phyloP scores from a whole-genome alignment of 2,797 vertebrate genomes.

The Cyprinodon diabolis region DNA sequence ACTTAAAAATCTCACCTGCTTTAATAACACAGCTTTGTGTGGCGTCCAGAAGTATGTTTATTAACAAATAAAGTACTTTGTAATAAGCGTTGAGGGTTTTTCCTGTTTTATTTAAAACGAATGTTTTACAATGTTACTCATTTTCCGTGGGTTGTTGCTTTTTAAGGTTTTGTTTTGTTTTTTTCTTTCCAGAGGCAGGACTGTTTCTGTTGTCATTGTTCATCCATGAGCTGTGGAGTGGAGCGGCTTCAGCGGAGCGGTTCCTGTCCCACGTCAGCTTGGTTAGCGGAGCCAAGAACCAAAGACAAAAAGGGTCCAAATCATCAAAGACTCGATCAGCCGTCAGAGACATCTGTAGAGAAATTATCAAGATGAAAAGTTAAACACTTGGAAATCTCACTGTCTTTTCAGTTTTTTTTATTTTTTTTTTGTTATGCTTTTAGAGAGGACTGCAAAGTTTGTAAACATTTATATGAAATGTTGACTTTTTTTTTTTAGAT shows the following conservation, averaged over 20 bases:
- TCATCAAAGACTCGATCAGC: conserved; percentile 16
- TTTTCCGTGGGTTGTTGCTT: not conserved
- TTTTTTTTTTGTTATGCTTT: not conserved
- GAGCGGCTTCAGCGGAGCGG: conserved; percentile 65
- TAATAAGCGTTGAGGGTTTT: not conserved
- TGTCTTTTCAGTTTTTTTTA: not conserved
- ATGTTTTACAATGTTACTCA: not conserved
- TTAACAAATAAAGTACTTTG: not conserved
- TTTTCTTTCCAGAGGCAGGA: conserved; percentile 66
- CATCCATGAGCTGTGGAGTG: conserved; percentile 80
- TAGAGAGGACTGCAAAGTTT: not conserved
- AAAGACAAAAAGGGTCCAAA: conserved; percentile 39
- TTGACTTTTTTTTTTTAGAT: not conserved
- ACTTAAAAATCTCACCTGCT: too few relatives aligned
- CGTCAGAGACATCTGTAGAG: conserved; percentile 66
- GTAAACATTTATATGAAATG: conserved; percentile 5
- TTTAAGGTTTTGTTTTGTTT: conserved; percentile 17
- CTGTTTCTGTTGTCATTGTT: conserved; percentile 73
- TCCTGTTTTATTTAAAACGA: not conserved
- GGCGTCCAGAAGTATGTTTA: not conserved
- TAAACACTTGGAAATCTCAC: not conserved
- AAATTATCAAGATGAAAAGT: conserved; percentile 54
- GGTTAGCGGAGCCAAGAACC: conserved; percentile 51
- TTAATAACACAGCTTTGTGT: too few relatives aligned
- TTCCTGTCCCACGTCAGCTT: conserved; percentile 73